A percentile compares a stretch with the other conserved stretches of the same genome.
These are phyloP conservation scores for Catharus minimus DNA, from an alignment of 2,113 vertebrate genomes.

Conservation along the genomic window DNA sequence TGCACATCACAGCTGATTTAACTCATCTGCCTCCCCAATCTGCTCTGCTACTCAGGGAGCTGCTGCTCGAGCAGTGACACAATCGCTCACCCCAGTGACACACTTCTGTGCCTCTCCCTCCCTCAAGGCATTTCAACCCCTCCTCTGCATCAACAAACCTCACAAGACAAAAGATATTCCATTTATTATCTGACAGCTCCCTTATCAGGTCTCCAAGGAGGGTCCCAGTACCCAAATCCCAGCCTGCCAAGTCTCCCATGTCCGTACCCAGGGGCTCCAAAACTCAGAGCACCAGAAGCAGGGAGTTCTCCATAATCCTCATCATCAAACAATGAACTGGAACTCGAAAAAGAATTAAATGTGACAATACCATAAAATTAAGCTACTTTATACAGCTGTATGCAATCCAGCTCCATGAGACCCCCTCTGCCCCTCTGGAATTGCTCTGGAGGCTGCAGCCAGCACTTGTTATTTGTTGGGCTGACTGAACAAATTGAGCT, in stretches of 20 bases:
- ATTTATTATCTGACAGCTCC: background rate
- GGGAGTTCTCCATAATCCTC: background rate
- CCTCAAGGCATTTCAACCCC: background rate
- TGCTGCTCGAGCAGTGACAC: background rate
- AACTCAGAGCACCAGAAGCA: background rate
- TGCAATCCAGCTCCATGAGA: background rate
- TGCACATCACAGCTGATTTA: background rate
- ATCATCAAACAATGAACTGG: background rate
- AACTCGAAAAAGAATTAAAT: background rate
- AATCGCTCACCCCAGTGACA: background rate
- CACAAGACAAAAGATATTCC: background rate
- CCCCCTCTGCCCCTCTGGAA: background rate
- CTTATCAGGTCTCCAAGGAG: background rate
- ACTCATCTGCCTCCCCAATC: background rate
- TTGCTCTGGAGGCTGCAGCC: background rate
- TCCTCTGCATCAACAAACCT: background rate
- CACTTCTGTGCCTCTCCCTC: background rate
- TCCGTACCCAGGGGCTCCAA: background rate
- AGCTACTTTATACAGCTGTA: background rate
- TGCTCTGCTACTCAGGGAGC: conserved; percentile 1
- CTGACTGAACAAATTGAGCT: background rate
- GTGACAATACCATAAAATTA: conserved; percentile 24
- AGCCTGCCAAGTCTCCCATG: background rate
- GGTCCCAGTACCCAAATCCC: background rate
- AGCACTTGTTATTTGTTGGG: background rate